Evolutionary conservation across 2,888 invertebrate species (phyloP), one percentile per base, ranked within the genome.

Genomic region (Liodrosophila aerea): DNA sequence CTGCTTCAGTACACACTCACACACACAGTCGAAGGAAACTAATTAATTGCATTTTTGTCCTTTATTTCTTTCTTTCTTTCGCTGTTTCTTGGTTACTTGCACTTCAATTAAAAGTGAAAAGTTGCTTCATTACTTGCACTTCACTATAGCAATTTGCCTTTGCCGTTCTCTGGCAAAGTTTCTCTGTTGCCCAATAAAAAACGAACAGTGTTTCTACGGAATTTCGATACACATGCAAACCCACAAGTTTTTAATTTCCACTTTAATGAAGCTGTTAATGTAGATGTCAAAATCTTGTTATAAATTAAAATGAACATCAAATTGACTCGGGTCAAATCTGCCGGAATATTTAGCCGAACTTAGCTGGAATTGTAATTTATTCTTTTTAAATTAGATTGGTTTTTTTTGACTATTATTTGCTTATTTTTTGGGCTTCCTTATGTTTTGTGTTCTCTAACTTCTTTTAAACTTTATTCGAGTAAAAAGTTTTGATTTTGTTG

Each of bases 401-500:
- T 33, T 39, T 37, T 18, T 46, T 18, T 27, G 16, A 33, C 22
- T 46, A 34, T 30, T 31, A 11, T 29, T 40, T 30, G 29, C 56
- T 50, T 44, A 39, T 18, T 46, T 44, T 52, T 11, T 44, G n/a
- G n/a, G 45, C 45, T 39, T n/a, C 11, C 12, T 1, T 36, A 53
- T 11, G 12, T 33, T 40, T 30, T 34, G 13, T 36, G n/a, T 39
- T 33, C 29, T 37, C 2, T 51, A 12, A 37, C 36, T 39, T 39
- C 30, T 33, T 7, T 47, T 30, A 39, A 37, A 9, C 9, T 37
- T 62, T 27, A 64, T 50, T 29, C n/a, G 34, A 65, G 22, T 7
- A 1, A 11, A 66, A 68, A 60, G 36, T 59, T 60, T 47, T 45
- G 37, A 43, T 58, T 45, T 69, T 50, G 18, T 52, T 8, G 15